Base-by-base conservation (phyloP, 2,797 vertebrate species). In the Octomys mimax region DNA sequence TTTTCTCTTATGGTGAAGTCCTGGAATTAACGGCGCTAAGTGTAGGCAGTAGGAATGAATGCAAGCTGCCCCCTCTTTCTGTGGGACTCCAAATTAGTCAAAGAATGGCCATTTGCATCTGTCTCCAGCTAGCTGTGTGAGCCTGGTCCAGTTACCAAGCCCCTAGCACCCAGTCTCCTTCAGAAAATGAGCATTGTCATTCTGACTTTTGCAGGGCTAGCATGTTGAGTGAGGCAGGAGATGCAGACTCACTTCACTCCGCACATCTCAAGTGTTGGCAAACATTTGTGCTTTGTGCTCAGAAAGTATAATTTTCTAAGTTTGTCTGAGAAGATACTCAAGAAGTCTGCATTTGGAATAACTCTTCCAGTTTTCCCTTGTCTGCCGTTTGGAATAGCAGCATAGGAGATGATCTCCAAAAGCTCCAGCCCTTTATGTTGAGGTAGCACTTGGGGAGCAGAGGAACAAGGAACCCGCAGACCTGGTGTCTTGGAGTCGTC, bases 211-310 rank as follows among this genome's bases (percentile, higher is more conserved):
- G 9, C 59, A 77, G 39, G 36, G 52, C 83, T 89, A 49, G 31
- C 88, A 11, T 86, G 22, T 89, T 92, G 83, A 92, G 16, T 66
- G 75, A 92, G 36, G 81, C 19, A 64, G 0, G 33, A 71, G 71
- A 77, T 87, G 19, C 46, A 89, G 71, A 61, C 8, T 14, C 39
- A 92, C 39, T 59, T 92, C 70, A 85, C 59, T 73, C 78, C 31
- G n/a, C 49, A 83, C 26, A 77, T 46, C 3, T 42, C 93, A 75
- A 28, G 11, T 85, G 26, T 88, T 94, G 39, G 68, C 4, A 49
- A 54, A 4, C 64, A n/a, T 68, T 95, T 78, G 91, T 46, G 59
- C 83, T 94, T 96, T 96, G 89, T 94, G 62, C 70, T 92, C 86
- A 33, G 80, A 83, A 88, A 81, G 46, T 73, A 21, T 5, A 70